Base-by-base conservation (phyloP, 2,888 invertebrate genomes). In the Tinea pellionella region DNA sequence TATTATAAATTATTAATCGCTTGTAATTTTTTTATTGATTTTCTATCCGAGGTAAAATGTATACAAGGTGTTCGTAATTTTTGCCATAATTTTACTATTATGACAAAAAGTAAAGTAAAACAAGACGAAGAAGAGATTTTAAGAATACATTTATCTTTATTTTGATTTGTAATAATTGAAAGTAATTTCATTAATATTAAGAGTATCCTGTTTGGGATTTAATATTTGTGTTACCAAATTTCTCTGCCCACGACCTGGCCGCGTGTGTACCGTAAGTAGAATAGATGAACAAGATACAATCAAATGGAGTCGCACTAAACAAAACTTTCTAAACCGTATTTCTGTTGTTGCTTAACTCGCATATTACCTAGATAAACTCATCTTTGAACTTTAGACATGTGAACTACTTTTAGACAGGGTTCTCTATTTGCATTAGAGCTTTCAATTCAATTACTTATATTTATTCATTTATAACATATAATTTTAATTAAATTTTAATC, bases 301-400 rank as follows among this genome's bases (percentile, higher is more conserved):
- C 78, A 76, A 76, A 75, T 71, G 72, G 70, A 75, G 57, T 57
- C 15, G 16, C 73, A 70, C 68, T 67, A 70, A 70, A 71, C 68
- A 72, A 68, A 74, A 81, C 81, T 82, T 82, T 81, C 81, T 81
- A 81, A 80, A 77, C 66, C 68, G 75, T 75, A 74, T 72, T 71
- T 72, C 73, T 66, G 65, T 66, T 56, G 61, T 61, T 61, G 57
- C 57, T 56, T 32, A 30, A 57, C 57, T 32, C 32, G 24, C 53
- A 32, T 57, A 57, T 57, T 57, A 32, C 57, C 24, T 57, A 57
- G 57, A 57, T 57, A 30, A 32, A 16, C 57, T 30, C 57, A 57
- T 57, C 32, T 57, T 30, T 57, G 32, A 57, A 57, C 57, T 57
- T 32, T 57, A 32, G 57, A 32, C 24, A 53, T 53, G 53, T 53